Conservation (phyloP, 2,113 vertebrate species). For the Hippocampus mohnikei region DNA sequence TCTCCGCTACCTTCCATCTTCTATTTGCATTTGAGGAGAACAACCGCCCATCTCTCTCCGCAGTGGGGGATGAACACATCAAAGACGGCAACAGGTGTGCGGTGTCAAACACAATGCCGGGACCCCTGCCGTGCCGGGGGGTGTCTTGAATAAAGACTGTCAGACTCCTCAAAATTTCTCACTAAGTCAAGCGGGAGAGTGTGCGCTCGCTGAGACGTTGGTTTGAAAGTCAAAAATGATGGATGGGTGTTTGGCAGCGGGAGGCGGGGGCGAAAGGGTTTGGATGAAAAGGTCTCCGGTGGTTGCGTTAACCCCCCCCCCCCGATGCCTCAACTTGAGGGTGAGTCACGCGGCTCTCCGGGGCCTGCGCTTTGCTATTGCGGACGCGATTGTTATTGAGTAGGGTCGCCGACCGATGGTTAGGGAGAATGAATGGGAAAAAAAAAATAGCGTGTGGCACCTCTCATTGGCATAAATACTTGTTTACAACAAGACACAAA, state of each 20-base stretch:
- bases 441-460: slow-evolving; percentile 53
- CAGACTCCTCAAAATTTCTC: slow-evolving; percentile 57
- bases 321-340: slow-evolving; percentile 43
- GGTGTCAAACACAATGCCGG: slow-evolving; percentile 67
- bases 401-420: slow-evolving; percentile 41
- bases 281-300: slow-evolving; percentile 44
- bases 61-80: slow-evolving; percentile 57
- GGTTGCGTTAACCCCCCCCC: slow-evolving; percentile 66
- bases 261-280: slow-evolving; percentile 10
- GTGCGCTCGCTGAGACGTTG: neutral
- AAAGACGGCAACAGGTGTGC: slow-evolving; percentile 69
- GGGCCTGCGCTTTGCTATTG: slow-evolving; percentile 46
- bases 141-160: slow-evolving; percentile 59
- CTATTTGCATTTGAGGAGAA: slow-evolving; percentile 64
- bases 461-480: slow-evolving; percentile 70
- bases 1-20: slow-evolving; percentile 49
- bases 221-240: slow-evolving; percentile 38
- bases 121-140: slow-evolving; percentile 45
- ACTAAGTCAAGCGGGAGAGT: slow-evolving; percentile 50
- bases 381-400: slow-evolving; percentile 57
- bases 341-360: slow-evolving; percentile 53
- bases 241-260: slow-evolving; percentile 29
- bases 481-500: slow-evolving; percentile 71
- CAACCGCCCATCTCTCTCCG: slow-evolving; percentile 40
- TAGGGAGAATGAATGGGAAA: slow-evolving; percentile 15